Evolutionary conservation across 2,113 vertebrate genomes (phyloP).

Genomic region (Neolamprologus sp.): DNA sequence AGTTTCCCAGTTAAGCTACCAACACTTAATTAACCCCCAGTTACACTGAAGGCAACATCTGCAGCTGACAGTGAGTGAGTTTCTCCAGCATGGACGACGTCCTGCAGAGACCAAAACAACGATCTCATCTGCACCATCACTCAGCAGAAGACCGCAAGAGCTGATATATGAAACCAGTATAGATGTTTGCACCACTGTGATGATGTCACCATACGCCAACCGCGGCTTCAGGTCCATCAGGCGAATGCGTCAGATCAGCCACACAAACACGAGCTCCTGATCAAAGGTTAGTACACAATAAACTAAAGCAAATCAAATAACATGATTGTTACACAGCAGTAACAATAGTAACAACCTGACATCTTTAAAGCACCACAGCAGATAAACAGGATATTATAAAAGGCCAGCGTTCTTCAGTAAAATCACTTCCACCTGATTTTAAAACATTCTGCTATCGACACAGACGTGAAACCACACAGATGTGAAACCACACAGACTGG

Average conservation of each 20-base stretch:
- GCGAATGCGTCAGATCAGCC: fast-evolving
- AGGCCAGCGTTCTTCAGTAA: fast-evolving
- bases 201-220: fast-evolving
- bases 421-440: neutral
- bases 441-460: fast-evolving
- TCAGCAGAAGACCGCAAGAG: neutral
- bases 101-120: neutral
- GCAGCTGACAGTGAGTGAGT: neutral
- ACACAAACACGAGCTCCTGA: neutral
- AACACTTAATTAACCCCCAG: fast-evolving
- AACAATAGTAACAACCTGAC: neutral
- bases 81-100: fast-evolving
- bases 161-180: neutral
- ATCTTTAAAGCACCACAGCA: neutral
- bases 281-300: fast-evolving
- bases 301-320: fast-evolving
- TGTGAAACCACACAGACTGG: neutral
- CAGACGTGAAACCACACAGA: neutral
- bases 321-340: neutral
- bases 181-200: neutral
- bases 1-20: neutral
- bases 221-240: neutral
- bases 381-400: fast-evolving
- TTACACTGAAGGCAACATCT: neutral
- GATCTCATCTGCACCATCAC: neutral